Evolutionary conservation across 2,113 vertebrate genomes (phyloP).

Genomic region (Rhabdornis inornatus): DNA sequence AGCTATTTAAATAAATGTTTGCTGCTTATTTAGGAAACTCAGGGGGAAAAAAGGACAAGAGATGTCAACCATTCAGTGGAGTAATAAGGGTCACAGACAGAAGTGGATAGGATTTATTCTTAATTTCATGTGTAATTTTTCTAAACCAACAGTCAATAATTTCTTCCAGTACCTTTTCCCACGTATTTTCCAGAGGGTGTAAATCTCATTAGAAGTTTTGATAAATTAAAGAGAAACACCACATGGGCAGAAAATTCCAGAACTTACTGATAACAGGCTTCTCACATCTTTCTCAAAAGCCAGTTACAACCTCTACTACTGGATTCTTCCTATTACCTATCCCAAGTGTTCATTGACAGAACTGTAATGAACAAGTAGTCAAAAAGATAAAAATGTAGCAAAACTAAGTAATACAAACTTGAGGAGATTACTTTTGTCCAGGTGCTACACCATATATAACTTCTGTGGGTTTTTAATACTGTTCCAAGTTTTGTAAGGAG

Average conservation of each 20-base stretch:
- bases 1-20: neutral
- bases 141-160: neutral
- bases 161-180: neutral
- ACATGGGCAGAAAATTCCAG: neutral
- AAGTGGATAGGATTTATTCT: neutral
- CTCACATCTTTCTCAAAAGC: neutral
- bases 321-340: neutral
- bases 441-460: neutral
- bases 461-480: neutral
- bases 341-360: neutral
- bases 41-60: neutral
- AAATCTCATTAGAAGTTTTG: neutral
- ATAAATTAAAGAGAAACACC: neutral
- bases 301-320: neutral
- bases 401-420: neutral
- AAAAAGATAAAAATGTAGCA: neutral
- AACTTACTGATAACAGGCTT: neutral
- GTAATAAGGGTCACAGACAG: neutral
- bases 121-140: neutral
- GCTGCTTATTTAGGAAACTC: neutral
- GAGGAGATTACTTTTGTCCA: accelerated
- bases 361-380: neutral
- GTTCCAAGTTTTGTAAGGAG: neutral
- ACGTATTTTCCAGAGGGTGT: neutral
- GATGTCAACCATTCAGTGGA: neutral